phyloP scores from a whole-genome alignment of 2,888 invertebrate genomes.

The Caenorhabditis doughertyi region DNA sequence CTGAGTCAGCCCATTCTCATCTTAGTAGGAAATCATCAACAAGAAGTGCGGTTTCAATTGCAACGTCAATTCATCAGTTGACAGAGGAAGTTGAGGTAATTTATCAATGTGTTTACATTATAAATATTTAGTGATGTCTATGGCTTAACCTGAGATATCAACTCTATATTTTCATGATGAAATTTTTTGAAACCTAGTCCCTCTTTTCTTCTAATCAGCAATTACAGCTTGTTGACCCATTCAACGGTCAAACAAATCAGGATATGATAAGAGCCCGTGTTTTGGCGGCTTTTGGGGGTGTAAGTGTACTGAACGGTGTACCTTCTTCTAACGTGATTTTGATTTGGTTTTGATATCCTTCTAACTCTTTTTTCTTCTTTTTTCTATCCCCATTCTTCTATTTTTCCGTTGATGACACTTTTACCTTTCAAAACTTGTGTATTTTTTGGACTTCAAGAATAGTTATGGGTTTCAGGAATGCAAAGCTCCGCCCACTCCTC shows the following conservation, averaged over 20 bases:
- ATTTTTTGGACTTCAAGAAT: not conserved
- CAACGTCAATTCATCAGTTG: conserved; percentile 63
- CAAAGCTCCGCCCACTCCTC: conserved; percentile 73
- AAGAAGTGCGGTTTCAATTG: conserved; percentile 64
- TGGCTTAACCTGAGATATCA: too few species aligned
- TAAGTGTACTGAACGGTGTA: conserved; percentile 49
- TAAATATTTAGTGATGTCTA: too few species aligned
- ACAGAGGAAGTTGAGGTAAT: conserved; percentile 65
- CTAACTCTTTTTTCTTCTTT: conserved; percentile 4
- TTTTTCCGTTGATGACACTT: conserved; percentile 17
- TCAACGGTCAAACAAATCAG: conserved; percentile 54
- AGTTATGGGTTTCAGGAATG: conserved; percentile 64
- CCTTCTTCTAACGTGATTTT: conserved; percentile 22
- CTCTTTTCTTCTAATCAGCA: conserved; percentile 9
- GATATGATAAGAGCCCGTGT: conserved; percentile 55
- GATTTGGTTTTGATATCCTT: conserved; percentile 18
- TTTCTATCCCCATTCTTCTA: not conserved
- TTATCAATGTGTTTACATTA: too few species aligned
- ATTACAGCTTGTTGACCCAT: conserved; percentile 57
- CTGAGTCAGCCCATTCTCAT: conserved; percentile 54
- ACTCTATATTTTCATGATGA: not conserved
- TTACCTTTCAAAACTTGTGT: not conserved
- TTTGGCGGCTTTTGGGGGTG: conserved; percentile 52
- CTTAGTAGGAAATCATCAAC: conserved; percentile 63
- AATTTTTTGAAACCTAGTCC: not conserved